Conservation (phyloP, 2,113 vertebrate genomes). For the Chitala chitala region DNA sequence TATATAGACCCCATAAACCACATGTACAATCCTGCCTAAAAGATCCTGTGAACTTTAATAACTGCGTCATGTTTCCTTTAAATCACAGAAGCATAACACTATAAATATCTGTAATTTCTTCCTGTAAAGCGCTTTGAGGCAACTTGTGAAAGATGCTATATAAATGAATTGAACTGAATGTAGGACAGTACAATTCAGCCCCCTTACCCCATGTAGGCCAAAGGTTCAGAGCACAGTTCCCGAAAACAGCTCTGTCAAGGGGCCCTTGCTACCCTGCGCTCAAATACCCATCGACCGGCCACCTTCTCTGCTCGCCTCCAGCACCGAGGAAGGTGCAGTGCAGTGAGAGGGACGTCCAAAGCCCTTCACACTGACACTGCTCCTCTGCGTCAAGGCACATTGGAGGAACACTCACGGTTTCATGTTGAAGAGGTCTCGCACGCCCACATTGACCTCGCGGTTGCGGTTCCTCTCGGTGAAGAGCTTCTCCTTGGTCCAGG, state of each 20-base stretch:
- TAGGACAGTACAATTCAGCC: not conserved
- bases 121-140: no score
- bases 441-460: conserved; percentile 66
- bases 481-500: conserved; percentile 94
- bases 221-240: no score
- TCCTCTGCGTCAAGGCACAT: no score
- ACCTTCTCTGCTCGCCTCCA: not conserved
- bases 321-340: not conserved
- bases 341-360: not conserved
- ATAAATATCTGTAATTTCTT: no score
- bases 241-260: no score
- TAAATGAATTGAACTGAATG: no score
- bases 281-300: not conserved
- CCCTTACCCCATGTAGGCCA: not conserved
- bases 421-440: conserved; percentile 89
- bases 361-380: not conserved
- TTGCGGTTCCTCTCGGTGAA: conserved; percentile 70
- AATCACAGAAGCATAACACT: no score
- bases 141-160: no score
- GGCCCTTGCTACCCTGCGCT: no score
- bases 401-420: conserved; percentile 81
- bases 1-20: no score
- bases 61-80: not conserved
- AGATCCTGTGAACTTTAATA: not conserved
- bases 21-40: no score